phyloP scores from a whole-genome alignment of 2,113 vertebrate genomes.

The Labeo rohita region DNA sequence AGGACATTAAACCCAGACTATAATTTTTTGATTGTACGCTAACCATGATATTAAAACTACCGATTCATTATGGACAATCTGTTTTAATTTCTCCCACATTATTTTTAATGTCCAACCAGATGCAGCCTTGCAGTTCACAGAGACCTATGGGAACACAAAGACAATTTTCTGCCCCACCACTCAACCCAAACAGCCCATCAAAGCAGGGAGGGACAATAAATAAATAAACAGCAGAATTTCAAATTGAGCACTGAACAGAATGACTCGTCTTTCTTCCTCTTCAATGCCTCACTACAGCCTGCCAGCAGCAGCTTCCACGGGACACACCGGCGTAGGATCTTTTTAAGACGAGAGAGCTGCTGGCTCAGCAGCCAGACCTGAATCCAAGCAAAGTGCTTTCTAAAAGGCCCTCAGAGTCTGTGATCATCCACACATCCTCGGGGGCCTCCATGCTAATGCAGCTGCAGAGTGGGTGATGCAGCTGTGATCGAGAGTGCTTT shows the following conservation, averaged over 20 bases:
- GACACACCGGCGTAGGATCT: conserved; percentile 5
- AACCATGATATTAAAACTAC: neutral
- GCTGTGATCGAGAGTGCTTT: conserved; percentile 32
- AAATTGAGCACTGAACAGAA: neutral
- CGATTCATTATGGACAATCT: neutral
- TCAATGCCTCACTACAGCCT: conserved; percentile 1
- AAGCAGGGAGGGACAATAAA: neutral
- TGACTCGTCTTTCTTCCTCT: conserved; percentile 26
- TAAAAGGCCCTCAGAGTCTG: conserved; percentile 28
- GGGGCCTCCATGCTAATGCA: conserved; percentile 26
- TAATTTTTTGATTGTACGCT: neutral
- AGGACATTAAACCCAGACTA: neutral
- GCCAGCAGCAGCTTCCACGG: neutral
- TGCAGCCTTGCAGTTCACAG: neutral
- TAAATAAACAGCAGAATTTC: conserved; percentile 36
- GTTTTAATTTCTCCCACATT: neutral
- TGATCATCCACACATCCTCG: conserved; percentile 8
- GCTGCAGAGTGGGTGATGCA: conserved; percentile 38
- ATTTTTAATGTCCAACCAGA: neutral
- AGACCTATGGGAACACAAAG: conserved; percentile 10
- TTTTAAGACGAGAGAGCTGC: conserved; percentile 18
- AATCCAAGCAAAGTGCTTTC: conserved; percentile 22
- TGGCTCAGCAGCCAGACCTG: conserved; percentile 27
- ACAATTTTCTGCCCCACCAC: conserved; percentile 4
- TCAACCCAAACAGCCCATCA: conserved; percentile 19